A percentile compares a stretch with the other conserved stretches of the same genome.
These are phyloP conservation scores for Galerucella calmariensis DNA, from an alignment of 2,888 invertebrate genomes.

Conservation along the genomic window DNA sequence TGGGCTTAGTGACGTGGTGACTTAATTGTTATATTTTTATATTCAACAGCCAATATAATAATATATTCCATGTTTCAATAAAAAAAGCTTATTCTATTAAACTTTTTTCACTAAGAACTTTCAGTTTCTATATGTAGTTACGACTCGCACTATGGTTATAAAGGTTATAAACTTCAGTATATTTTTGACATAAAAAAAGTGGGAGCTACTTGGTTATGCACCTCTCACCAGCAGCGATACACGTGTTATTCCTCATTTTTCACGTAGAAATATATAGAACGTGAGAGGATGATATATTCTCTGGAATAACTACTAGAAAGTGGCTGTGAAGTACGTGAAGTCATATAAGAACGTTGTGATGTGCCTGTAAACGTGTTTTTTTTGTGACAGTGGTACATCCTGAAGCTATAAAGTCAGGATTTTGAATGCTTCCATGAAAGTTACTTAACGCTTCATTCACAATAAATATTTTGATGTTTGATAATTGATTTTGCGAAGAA, in stretches of 20 bases:
- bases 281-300: constrained; percentile 39
- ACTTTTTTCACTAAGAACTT: too few species aligned
- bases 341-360: constrained; percentile 38
- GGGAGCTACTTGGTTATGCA: not conserved
- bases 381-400: not conserved
- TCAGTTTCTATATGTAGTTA: not conserved
- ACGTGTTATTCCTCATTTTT: constrained; percentile 32
- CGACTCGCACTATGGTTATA: not conserved
- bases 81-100: too few species aligned
- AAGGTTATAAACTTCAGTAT: not conserved
- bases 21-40: too few species aligned
- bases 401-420: not conserved
- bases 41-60: too few species aligned
- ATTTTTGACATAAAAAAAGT: not conserved
- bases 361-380: constrained; percentile 37
- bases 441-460: too few species aligned
- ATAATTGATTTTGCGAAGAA: too few species aligned
- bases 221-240: constrained; percentile 12
- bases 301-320: constrained; percentile 39
- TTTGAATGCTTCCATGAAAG: too few species aligned
- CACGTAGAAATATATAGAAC: constrained; percentile 39
- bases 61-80: too few species aligned
- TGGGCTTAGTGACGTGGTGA: too few species aligned
- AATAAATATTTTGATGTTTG: too few species aligned
- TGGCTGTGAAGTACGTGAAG: constrained; percentile 46